Evolutionary conservation across 2,113 vertebrate species (phyloP).

Genomic region (Phocoena phocoena): DNA sequence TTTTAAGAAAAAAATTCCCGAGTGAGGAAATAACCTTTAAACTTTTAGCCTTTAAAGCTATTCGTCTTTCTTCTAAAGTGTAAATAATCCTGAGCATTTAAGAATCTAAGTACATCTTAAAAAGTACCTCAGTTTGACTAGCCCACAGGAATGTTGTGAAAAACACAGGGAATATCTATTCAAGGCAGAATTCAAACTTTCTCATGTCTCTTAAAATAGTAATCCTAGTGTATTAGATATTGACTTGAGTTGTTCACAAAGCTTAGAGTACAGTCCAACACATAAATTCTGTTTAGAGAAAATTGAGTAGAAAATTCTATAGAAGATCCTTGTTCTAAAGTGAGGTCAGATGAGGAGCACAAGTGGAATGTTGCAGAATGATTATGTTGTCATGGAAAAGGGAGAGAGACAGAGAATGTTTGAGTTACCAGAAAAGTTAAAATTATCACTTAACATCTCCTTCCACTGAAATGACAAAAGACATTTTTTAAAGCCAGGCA

Average conservation of each 20-base stretch:
- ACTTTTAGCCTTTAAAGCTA: not conserved
- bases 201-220: not conserved
- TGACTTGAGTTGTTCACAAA: constrained; percentile 2
- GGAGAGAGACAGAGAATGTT: not conserved
- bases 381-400: not conserved
- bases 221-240: constrained; percentile 21
- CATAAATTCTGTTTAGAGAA: constrained; percentile 10
- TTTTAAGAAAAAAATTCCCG: not conserved
- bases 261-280: not conserved
- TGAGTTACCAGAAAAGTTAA: not conserved
- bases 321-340: not conserved
- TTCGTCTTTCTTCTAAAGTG: not conserved
- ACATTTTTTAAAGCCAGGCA: not conserved
- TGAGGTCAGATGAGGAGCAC: not conserved
- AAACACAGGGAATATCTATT: not conserved
- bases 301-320: not conserved
- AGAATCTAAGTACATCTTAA: not conserved
- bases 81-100: not conserved
- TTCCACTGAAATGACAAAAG: not conserved
- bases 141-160: not conserved
- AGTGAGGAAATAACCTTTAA: not conserved
- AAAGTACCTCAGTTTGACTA: not conserved
- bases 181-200: not conserved
- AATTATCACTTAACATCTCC: not conserved
- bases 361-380: not conserved